Evolutionary conservation across 1,140 invertebrate species (phyloP).

Genomic region (Vollenhovia emeryi): DNA sequence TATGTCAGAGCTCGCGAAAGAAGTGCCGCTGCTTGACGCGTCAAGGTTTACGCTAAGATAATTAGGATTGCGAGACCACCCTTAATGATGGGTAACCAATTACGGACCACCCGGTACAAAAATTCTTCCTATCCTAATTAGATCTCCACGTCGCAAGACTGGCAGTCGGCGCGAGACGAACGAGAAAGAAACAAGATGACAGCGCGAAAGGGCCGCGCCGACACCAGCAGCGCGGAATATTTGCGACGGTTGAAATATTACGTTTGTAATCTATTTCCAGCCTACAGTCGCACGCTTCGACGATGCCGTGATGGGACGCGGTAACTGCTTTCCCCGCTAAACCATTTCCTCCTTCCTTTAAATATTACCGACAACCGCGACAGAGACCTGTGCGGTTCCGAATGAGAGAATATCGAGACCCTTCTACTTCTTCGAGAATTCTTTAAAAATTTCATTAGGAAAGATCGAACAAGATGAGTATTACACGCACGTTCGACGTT

Average conservation of each 20-base stretch:
- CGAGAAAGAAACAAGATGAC: conserved; percentile 1
- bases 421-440: conserved; percentile 34
- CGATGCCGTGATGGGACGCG: conserved; percentile 9
- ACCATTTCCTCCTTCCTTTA: conserved; percentile 65
- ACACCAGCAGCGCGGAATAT: conserved; percentile 60
- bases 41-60: conserved; percentile 36
- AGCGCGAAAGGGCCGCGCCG: conserved; percentile 16
- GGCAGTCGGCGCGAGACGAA: conserved; percentile 13
- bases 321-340: conserved; percentile 44
- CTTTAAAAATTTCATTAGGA: conserved; percentile 49
- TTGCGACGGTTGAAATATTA: conserved; percentile 74
- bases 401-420: conserved; percentile 9
- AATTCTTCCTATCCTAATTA: conserved; percentile 74
- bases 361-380: conserved; percentile 29
- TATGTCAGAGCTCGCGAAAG: neutral
- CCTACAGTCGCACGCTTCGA: conserved; percentile 44
- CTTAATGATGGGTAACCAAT: conserved; percentile 71
- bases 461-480: neutral
- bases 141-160: conserved; percentile 53
- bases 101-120: conserved; percentile 70
- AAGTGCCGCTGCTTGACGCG: neutral
- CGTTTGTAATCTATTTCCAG: conserved; percentile 74
- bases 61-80: conserved; percentile 65
- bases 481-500: neutral
- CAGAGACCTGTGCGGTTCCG: neutral